Base-by-base conservation (phyloP, 2,888 invertebrate species). In the Nycteola revayana region DNA sequence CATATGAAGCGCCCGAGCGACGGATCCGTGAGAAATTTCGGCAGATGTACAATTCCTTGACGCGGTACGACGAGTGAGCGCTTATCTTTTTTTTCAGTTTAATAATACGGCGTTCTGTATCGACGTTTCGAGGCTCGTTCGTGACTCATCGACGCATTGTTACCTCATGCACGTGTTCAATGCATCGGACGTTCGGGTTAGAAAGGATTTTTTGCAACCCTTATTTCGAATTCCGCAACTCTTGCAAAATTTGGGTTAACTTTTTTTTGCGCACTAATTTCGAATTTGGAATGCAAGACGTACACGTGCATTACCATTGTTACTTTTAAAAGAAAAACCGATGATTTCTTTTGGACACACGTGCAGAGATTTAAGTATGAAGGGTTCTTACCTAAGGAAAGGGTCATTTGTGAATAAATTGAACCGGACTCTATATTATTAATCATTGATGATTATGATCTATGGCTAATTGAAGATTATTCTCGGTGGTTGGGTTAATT, bases 1-100 rank as follows among this genome's bases (percentile, higher is more conserved):
- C 76, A 75, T 75, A 73, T 75, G 65, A 60, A 71, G 66, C 66
- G 63, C 63, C 55, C 59, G 36, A 44, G 38, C 62, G 66, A 65
- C 67, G 72, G 75, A 79, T 69, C 82, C 89, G 89, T 89, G 89
- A 89, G 89, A 89, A 88, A 74, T 88, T 89, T 87, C 82, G 88
- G 88, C 89, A 89, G 89, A 89, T 89, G 89, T 87, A 85, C 87
- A 87, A 86, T 87, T 86, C 78, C 84, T 86, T 83, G 82, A 81
- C 78, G 78, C 77, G 74, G 76, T 74, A 71, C 81, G 78, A 77
- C 80, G 81, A 79, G 79, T 73, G 81, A 82, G 68, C 84, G 81
- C 80, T 84, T 84, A 81, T 79, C 74, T 78, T 81, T 81, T 84
- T 81, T 84, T 82, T 54, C 45, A 65, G 55, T 70, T 79, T 84